These are phyloP conservation scores for Dryobotodes eremita DNA, from an alignment of 2,888 invertebrate species.

Conservation along the genomic window DNA sequence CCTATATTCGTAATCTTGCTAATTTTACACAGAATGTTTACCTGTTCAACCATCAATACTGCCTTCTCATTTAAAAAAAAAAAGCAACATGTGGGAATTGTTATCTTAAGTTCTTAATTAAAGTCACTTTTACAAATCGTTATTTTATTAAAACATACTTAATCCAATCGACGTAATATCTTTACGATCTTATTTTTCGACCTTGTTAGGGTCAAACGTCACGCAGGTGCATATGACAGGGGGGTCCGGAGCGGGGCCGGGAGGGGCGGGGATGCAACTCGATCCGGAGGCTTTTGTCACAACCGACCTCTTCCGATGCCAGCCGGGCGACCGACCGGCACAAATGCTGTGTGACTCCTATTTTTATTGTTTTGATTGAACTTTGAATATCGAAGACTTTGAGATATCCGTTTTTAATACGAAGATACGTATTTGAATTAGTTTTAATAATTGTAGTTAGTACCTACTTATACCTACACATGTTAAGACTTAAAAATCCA, in stretches of 20 bases:
- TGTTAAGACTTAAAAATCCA: not conserved
- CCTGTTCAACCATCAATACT: not conserved
- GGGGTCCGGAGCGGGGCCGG: constrained; percentile 14
- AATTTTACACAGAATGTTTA: not conserved
- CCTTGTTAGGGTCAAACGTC: constrained; percentile 71
- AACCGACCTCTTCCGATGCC: constrained; percentile 71
- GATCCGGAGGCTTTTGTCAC: constrained; percentile 78
- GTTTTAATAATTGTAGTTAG: not conserved
- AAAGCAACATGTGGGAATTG: not conserved
- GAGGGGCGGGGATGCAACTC: constrained; percentile 70
- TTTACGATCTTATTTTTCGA: constrained; percentile 62
- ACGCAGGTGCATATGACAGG: constrained; percentile 60
- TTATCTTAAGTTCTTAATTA: constrained; percentile 36
- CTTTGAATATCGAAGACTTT: constrained; percentile 37
- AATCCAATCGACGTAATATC: constrained; percentile 35
- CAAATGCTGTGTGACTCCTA: constrained; percentile 76
- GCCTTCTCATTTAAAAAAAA: not conserved
- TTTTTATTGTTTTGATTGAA: constrained; percentile 66
- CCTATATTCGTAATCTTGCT: not conserved
- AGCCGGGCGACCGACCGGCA: constrained; percentile 71
- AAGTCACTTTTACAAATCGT: constrained; percentile 41
- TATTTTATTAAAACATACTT: constrained; percentile 47
- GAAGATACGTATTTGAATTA: not conserved
- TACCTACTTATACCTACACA: not conserved
- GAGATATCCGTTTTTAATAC: not conserved